These are phyloP conservation scores for Podargus strigoides DNA, from an alignment of 2,797 vertebrate genomes.

Conservation along the genomic window DNA sequence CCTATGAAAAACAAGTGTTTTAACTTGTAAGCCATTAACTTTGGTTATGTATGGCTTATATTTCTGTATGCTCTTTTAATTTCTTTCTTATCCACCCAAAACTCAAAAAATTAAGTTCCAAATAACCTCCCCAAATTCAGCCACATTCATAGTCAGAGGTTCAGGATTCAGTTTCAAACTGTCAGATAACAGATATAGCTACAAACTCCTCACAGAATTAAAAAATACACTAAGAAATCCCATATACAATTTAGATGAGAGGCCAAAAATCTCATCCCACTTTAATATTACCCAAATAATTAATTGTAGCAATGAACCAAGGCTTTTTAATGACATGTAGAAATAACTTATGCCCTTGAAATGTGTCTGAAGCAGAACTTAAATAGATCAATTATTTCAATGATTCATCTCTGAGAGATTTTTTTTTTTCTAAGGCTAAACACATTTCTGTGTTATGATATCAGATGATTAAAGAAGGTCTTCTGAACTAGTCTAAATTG, in stretches of 20 bases:
- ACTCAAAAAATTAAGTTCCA: not conserved
- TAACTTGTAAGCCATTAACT: not conserved
- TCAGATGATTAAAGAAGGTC: slow-evolving; percentile 15
- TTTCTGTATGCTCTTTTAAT: not conserved
- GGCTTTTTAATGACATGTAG: slow-evolving; percentile 29
- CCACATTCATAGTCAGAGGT: not conserved
- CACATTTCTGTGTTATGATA: slow-evolving; percentile 40
- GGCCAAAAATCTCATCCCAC: not conserved
- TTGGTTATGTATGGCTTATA: not conserved
- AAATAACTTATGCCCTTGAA: slow-evolving; percentile 56
- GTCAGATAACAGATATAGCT: not conserved
- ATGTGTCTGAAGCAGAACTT: slow-evolving; percentile 32
- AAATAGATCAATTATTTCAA: slow-evolving; percentile 56
- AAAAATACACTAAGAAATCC: not conserved
- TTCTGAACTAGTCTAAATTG: slow-evolving; percentile 17
- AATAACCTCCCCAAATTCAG: not conserved
- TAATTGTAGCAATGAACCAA: slow-evolving; percentile 2
- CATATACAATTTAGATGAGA: not conserved
- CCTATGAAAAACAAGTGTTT: not conserved
- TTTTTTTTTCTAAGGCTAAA: slow-evolving; percentile 21
- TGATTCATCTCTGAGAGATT: slow-evolving; percentile 10
- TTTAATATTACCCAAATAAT: slow-evolving; percentile 43
- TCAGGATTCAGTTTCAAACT: not conserved
- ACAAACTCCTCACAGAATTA: not conserved
- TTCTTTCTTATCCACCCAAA: not conserved